Evolutionary conservation across 2,113 vertebrate genomes (phyloP), one percentile per base, ranked within the genome.

Genomic region (Perccottus glenii): DNA sequence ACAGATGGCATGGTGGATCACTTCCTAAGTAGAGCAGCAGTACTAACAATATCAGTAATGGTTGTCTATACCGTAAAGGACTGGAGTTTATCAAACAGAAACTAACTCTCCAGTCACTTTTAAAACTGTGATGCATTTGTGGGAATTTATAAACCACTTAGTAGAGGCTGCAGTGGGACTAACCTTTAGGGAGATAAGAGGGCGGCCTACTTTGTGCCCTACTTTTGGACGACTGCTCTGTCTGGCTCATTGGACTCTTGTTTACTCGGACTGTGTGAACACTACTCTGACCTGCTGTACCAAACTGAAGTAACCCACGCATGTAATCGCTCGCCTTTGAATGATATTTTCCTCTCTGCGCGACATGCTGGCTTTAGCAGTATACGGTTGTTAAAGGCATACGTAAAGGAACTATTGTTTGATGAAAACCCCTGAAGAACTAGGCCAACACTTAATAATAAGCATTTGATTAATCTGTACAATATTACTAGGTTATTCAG

Each of bases 61-160:
- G 36, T 3, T 60, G 16, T 64, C 33, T 52, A 42, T 57, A 66
- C 42, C 52, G 53, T 45, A 32, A 60, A 55, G 12, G 56, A 60
- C 19, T 27, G 19, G 52, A 69, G 52, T 70, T 74, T 59, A 67
- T 66, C 47, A 74, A 74, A 62, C 48, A 35, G 67, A 58, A 64
- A 33, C 59, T 50, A 60, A 43, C 74, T 63, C 38, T 60, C 40
- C 42, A 36, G 67, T 60, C 43, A 52, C 60, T 73, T 73, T 67
- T 69, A 78, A 82, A 75, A 66, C 73, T 59, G 62, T 49, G 67
- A 68, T 83, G 74, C 63, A 33, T 85, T 75, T 10, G 15, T 77
- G 78, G 81, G 76, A 88, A 81, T 85, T 81, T 82, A 80, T 85
- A 78, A 87, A 84, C 74, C 82, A 81, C 83, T 85, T 79, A 78